Percentiles rank a stretch among this genome's conserved stretches.
phyloP scores from a whole-genome alignment of 2,888 invertebrate genomes.

The Ganaspis brasiliensis region DNA sequence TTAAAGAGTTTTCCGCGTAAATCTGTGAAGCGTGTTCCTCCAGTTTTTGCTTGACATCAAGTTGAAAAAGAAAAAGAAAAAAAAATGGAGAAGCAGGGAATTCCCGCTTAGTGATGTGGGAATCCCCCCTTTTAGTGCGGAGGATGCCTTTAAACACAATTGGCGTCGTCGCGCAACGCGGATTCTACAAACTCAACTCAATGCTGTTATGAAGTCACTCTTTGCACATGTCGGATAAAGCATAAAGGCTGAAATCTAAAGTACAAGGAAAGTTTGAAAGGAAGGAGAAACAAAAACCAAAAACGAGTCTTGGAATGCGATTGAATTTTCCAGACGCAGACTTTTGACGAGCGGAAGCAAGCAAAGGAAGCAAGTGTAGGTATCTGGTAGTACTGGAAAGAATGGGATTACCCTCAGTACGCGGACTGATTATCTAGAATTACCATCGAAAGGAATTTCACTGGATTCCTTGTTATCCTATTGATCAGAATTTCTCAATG shows the following conservation, averaged over 20 bases:
- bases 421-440: constrained; percentile 49
- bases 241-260: not conserved
- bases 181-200: not conserved
- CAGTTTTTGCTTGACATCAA: too few relatives aligned
- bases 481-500: constrained; percentile 24
- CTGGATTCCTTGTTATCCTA: constrained; percentile 21
- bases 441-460: constrained; percentile 45
- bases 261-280: not conserved
- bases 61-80: too few relatives aligned
- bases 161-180: not conserved
- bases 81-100: too few relatives aligned
- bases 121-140: not conserved
- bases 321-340: not conserved
- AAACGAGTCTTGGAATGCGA: not conserved
- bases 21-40: too few relatives aligned
- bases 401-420: constrained; percentile 14
- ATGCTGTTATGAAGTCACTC: too few relatives aligned
- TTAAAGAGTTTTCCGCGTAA: too few relatives aligned
- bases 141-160: not conserved
- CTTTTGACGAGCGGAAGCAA: constrained; percentile 4
- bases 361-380: constrained; percentile 7
- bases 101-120: too few relatives aligned
- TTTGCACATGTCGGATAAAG: not conserved
- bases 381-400: not conserved
- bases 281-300: constrained; percentile 3